Percentiles rank a stretch among this genome's conserved stretches.
Evolutionary conservation across 2,888 invertebrate genomes (phyloP).

Genomic region (Lepeophtheirus nordmannii): DNA sequence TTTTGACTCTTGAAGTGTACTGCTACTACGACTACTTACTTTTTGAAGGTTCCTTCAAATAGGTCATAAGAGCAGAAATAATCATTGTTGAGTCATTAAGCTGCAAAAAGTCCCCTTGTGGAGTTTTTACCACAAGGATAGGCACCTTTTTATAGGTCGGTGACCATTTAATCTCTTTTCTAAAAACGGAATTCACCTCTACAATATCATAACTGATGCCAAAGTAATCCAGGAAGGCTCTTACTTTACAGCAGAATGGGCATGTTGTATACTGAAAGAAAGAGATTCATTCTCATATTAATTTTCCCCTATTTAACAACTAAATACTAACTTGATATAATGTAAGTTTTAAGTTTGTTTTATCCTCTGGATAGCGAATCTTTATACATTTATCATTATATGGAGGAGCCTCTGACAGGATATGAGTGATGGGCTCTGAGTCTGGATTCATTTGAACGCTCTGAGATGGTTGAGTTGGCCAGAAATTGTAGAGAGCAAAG

Average conservation of each 20-base stretch:
- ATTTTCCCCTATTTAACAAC: no score
- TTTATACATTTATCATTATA: conserved; percentile 31
- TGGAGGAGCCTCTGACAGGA: no score
- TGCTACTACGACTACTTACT: no score
- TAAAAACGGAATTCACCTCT: conserved; percentile 88
- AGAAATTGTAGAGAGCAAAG: no score
- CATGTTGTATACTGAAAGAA: conserved; percentile 94
- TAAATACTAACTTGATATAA: no score
- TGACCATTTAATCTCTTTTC: conserved; percentile 78
- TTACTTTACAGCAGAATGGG: conserved; percentile 82
- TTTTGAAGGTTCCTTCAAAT: background rate
- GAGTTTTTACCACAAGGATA: conserved; percentile 57
- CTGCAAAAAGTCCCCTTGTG: conserved; percentile 43
- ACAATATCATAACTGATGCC: conserved; percentile 88
- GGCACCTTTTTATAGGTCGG: conserved; percentile 78
- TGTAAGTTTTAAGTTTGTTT: conserved; percentile 36
- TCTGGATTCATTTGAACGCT: no score
- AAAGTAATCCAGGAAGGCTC: conserved; percentile 75
- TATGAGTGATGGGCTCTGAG: no score
- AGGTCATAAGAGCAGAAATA: conserved; percentile 56
- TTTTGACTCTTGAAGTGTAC: no score
- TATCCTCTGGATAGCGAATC: conserved; percentile 49
- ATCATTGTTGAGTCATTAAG: conserved; percentile 87
- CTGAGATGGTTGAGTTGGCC: no score
- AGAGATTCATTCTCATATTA: conserved; percentile 31